phyloP scores from a whole-genome alignment of 2,113 vertebrate species.

The Psophia crepitans region DNA sequence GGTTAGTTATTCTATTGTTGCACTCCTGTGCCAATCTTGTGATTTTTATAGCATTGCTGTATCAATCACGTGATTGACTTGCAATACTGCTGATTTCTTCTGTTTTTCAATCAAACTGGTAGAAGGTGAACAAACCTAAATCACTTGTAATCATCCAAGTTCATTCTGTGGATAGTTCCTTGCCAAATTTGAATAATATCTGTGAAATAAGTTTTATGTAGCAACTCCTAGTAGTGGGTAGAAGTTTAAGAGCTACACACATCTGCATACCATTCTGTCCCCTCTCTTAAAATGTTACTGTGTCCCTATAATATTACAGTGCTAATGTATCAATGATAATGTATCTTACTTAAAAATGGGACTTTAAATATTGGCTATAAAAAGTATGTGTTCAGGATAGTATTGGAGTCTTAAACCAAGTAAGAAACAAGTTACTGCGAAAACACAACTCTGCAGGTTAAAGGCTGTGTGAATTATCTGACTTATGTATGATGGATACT shows the following conservation, averaged over 20 bases:
- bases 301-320: background rate
- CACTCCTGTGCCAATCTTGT: background rate
- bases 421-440: background rate
- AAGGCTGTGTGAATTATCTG: background rate
- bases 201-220: background rate
- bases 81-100: background rate
- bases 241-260: background rate
- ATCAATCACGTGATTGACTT: background rate
- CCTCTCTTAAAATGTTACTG: background rate
- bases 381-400: background rate
- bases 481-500: background rate
- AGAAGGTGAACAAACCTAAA: background rate
- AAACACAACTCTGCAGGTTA: background rate
- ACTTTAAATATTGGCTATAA: background rate
- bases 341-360: background rate
- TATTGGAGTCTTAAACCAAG: background rate
- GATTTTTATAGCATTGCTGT: background rate
- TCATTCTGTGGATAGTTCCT: accelerated
- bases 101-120: background rate
- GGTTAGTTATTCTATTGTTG: conserved; percentile 28
- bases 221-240: background rate
- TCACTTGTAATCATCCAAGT: background rate
- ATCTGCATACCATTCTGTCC: background rate
- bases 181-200: background rate
- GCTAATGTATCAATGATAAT: background rate